A percentile compares a stretch with the other conserved stretches of the same genome.
phyloP scores from a whole-genome alignment of 2,797 vertebrate genomes.

The Tokudaia muenninki region DNA sequence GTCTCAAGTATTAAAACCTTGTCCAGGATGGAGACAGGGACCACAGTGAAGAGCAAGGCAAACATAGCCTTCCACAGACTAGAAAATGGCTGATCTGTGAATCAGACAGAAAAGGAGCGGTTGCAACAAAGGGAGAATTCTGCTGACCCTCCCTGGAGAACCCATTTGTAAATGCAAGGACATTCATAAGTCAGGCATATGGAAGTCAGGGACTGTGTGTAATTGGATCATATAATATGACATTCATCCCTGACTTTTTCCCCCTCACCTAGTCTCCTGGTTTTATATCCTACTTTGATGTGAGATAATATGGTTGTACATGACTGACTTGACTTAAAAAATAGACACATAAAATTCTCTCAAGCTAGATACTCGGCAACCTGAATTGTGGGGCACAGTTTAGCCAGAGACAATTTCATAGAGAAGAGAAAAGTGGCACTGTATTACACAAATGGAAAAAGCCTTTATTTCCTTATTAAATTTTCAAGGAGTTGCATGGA shows the following conservation, averaged over 20 bases:
- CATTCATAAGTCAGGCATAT: constrained; percentile 81
- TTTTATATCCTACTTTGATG: constrained; percentile 83
- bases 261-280: constrained; percentile 76
- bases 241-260: constrained; percentile 82
- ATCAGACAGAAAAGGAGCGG: neutral
- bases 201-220: constrained; percentile 77
- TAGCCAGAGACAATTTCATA: constrained; percentile 72
- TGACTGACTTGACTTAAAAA: constrained; percentile 82
- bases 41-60: neutral
- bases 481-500: constrained; percentile 82
- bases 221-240: constrained; percentile 85
- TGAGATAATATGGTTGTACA: constrained; percentile 83
- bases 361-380: constrained; percentile 68
- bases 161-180: constrained; percentile 78
- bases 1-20: neutral
- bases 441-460: constrained; percentile 76
- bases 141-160: constrained; percentile 60
- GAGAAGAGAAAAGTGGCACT: constrained; percentile 70
- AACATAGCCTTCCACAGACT: neutral
- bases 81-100: neutral
- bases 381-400: constrained; percentile 63
- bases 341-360: constrained; percentile 79
- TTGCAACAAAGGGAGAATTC: neutral
- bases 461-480: constrained; percentile 83
- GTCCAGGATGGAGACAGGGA: neutral